Evolutionary conservation across 2,797 vertebrate genomes (phyloP), one percentile per base, ranked within the genome.

Genomic region (Hypotaenidia okinawae): DNA sequence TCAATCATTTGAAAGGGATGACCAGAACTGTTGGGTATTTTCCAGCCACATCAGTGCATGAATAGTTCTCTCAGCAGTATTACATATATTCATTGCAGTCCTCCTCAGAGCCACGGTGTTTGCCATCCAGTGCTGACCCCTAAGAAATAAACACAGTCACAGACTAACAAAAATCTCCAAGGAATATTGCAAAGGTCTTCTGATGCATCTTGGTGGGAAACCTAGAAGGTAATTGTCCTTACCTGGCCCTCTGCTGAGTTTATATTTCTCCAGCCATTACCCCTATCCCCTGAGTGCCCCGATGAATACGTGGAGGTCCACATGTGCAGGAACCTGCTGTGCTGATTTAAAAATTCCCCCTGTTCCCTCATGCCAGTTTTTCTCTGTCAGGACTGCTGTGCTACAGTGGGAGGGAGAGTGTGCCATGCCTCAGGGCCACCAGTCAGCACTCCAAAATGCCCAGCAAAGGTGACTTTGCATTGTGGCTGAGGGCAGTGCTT

Each of bases 351-450:
- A 89, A 69, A 37, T 32, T 33, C 3, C 6, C 17, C 9, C 10
- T 37, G 8, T 23, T 64, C 11, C 25, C 13, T 73, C 45, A 16
- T 19, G 14, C 18, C 33, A 13, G 13, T 19, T 75, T 45, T 54
- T 33, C 51, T 55, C 25, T 88, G 12, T 43, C 22, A 15, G 67
- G 16, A 2, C 51, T 62, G 27, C 59, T 35, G 45, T 41, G 39
- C 32, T 58, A 10, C 37, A 32, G 57, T 4, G 6, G 58, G 24
- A 90, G 24, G 11, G 49, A 92, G 10, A 32, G 8, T 0, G 0
- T 72, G 15, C 11, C 0, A 0, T 57, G 66, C 73, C 24, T 68
- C 3, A 0, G 82, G 37, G 51, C 41, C 10, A 19, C 10, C 3
- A 9, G 16, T 0, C 2, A 22, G 6, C 43, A 24, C 4, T 4